A percentile compares a stretch with the other conserved stretches of the same genome.
Evolutionary conservation across 2,113 vertebrate species (phyloP).

Genomic region (Saccopteryx leptura): DNA sequence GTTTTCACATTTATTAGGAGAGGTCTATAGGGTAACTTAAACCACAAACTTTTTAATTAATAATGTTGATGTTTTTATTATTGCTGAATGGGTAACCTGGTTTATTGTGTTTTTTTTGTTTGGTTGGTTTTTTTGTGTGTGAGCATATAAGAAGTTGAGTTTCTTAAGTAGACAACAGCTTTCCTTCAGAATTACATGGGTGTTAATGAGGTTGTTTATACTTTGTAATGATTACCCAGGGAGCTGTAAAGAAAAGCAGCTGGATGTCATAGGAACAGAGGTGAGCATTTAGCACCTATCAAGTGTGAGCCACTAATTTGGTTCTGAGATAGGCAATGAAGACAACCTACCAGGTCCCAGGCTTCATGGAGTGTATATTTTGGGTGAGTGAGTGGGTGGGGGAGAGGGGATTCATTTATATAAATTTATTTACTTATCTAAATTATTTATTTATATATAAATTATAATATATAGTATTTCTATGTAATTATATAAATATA

Average conservation of each 20-base stretch:
- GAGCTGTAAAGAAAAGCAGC: constrained; percentile 1
- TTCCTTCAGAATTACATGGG: neutral
- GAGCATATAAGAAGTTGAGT: neutral
- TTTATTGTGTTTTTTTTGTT: neutral
- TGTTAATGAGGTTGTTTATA: constrained; percentile 40
- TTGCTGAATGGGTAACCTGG: constrained; percentile 44
- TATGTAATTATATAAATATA: no score
- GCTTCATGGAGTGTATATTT: neutral
- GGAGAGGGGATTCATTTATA: no score
- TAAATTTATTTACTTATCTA: no score
- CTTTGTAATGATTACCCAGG: neutral
- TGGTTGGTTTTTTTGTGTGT: neutral
- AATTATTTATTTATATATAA: no score
- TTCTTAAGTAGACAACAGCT: neutral
- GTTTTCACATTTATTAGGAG: constrained; percentile 67
- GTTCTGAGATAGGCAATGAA: neutral
- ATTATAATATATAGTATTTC: no score
- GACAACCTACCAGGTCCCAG: neutral
- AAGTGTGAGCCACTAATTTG: neutral
- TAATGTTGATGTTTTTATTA: constrained; percentile 70
- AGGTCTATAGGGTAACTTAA: constrained; percentile 63
- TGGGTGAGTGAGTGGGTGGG: no score
- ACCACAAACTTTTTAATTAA: constrained; percentile 73
- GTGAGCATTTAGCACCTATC: neutral
- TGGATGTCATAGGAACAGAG: neutral